Evolutionary conservation across 1,140 invertebrate genomes (phyloP).

Genomic region (Drosophila sturtevanti): DNA sequence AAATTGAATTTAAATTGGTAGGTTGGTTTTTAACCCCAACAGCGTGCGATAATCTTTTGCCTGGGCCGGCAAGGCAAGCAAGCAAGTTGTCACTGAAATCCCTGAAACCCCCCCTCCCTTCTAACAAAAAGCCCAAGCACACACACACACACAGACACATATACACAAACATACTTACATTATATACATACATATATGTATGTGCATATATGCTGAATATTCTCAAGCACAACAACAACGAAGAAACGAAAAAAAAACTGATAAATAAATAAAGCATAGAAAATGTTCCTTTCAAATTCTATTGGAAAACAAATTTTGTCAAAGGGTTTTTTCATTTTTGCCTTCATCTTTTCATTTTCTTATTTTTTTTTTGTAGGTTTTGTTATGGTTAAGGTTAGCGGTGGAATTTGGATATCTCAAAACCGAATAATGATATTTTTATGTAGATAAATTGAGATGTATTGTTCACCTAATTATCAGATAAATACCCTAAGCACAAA

Average conservation of each 20-base stretch:
- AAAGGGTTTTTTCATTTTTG: conserved; percentile 13
- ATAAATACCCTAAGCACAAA: conserved; percentile 26
- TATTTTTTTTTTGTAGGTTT: neutral
- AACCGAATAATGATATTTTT: conserved; percentile 50
- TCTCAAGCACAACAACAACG: neutral
- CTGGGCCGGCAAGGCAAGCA: conserved; percentile 29
- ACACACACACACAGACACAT: too few relatives aligned
- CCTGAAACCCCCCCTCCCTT: neutral
- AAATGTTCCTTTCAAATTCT: conserved; percentile 75
- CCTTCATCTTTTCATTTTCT: neutral
- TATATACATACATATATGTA: too few relatives aligned
- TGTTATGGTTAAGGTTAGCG: neutral
- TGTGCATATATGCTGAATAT: conserved; percentile 18
- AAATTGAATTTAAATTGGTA: conserved; percentile 81
- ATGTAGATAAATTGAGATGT: conserved; percentile 54
- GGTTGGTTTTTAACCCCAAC: conserved; percentile 75
- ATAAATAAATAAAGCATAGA: conserved; percentile 26
- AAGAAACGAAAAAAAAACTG: neutral
- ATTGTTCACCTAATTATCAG: conserved; percentile 52
- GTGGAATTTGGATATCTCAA: conserved; percentile 33
- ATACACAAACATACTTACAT: too few relatives aligned
- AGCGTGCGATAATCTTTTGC: conserved; percentile 68
- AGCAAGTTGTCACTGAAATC: conserved; percentile 15
- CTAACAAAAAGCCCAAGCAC: conserved; percentile 11
- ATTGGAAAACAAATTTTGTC: conserved; percentile 74